Evolutionary conservation across 2,888 invertebrate genomes (phyloP).

Genomic region (Dinocampus coccinellae): DNA sequence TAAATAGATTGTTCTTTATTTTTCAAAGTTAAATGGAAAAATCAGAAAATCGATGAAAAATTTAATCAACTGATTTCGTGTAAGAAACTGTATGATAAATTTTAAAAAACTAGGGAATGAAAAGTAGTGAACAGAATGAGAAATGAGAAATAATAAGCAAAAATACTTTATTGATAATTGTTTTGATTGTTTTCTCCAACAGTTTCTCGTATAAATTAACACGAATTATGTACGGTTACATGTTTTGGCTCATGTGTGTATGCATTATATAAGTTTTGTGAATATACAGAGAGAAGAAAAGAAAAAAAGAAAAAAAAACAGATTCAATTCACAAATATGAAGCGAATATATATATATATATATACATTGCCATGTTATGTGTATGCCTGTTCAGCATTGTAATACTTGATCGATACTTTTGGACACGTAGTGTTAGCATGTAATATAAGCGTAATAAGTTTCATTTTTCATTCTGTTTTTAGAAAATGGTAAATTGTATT

Average conservation of each 20-base stretch:
- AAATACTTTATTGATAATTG: neutral
- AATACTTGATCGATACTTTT: slow-evolving; percentile 65
- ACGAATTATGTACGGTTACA: neutral
- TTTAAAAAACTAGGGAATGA: neutral
- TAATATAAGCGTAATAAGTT: slow-evolving; percentile 41
- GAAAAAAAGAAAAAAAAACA: neutral
- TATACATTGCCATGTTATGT: slow-evolving; percentile 50
- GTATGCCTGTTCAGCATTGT: slow-evolving; percentile 56
- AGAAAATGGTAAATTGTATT: slow-evolving; percentile 61
- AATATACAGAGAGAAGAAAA: neutral
- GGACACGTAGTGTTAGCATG: slow-evolving; percentile 61
- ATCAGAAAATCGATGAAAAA: slow-evolving; percentile 26
- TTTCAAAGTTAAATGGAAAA: slow-evolving; percentile 51
- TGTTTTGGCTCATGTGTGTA: slow-evolving; percentile 12
- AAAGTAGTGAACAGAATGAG: neutral
- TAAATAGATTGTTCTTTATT: slow-evolving; percentile 64
- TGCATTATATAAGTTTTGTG: slow-evolving; percentile 19
- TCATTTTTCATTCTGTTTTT: slow-evolving; percentile 28
- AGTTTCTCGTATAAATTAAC: neutral
- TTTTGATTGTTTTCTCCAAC: neutral
- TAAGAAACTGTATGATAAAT: slow-evolving; percentile 16
- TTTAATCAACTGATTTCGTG: slow-evolving; percentile 28
- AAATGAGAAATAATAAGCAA: slow-evolving; percentile 3
- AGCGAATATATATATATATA: neutral
- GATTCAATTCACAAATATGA: neutral